Percentiles rank a stretch among this genome's conserved stretches.
These are phyloP conservation scores for Thera britannica DNA, from an alignment of 2,888 invertebrate genomes.

Conservation along the genomic window DNA sequence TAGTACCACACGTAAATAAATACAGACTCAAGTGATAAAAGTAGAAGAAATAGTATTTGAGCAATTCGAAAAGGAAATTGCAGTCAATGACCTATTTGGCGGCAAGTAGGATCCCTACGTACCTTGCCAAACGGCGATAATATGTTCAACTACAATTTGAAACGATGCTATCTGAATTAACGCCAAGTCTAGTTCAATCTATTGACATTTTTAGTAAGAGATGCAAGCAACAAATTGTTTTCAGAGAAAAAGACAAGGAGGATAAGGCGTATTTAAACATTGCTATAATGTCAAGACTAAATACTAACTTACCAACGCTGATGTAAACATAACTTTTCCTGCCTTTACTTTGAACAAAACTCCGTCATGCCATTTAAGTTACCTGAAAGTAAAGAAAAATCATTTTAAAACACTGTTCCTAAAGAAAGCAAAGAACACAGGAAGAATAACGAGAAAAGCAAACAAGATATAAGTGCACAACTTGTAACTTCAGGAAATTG, in stretches of 20 bases:
- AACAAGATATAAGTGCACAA: constrained; percentile 45
- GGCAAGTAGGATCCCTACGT: constrained; percentile 23
- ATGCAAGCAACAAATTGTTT: not conserved
- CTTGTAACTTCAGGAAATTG: constrained; percentile 54
- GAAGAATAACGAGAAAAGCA: constrained; percentile 35
- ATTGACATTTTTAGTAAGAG: not conserved
- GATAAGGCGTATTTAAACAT: not conserved
- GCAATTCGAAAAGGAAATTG: constrained; percentile 24
- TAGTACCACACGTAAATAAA: not conserved
- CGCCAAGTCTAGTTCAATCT: not conserved
- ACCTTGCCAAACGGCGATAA: constrained; percentile 20
- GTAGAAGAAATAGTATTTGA: constrained; percentile 23
- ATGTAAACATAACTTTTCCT: not conserved
- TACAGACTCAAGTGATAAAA: constrained; percentile 7
- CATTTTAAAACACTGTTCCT: constrained; percentile 24
- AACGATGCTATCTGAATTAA: constrained; percentile 22
- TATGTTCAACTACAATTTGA: constrained; percentile 25
- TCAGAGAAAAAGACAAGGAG: not conserved
- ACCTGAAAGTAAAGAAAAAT: constrained; percentile 40
- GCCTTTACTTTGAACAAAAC: constrained; percentile 2
- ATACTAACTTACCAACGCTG: constrained; percentile 8
- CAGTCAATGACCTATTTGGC: constrained; percentile 33
- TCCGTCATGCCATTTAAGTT: constrained; percentile 25
- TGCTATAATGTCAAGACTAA: not conserved
- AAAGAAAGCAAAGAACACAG: constrained; percentile 5